Percentiles rank a stretch among this genome's conserved stretches.
Evolutionary conservation across 2,797 vertebrate genomes (phyloP).

Genomic region (Psittacula echo): DNA sequence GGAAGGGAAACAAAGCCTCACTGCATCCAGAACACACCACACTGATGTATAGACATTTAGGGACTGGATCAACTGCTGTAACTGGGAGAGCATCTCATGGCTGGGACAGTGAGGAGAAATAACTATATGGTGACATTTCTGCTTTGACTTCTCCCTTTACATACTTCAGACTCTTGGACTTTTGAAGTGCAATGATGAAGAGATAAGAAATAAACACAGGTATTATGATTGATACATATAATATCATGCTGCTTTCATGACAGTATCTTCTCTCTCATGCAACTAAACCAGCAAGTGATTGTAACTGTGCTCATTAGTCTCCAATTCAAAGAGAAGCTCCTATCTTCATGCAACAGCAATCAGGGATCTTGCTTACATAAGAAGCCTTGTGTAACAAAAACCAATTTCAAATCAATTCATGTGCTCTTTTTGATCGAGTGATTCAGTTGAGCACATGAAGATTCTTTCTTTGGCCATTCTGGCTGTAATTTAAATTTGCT

Average conservation of each 20-base stretch:
- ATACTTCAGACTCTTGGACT: neutral
- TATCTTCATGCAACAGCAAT: neutral
- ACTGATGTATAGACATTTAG: neutral
- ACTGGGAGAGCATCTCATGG: neutral
- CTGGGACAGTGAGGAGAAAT: neutral
- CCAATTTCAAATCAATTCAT: neutral
- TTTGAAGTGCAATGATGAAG: rapidly evolving
- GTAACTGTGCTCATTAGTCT: neutral
- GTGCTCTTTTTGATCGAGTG: neutral
- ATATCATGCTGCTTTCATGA: neutral
- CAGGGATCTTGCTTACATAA: neutral
- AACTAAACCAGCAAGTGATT: neutral
- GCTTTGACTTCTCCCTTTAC: neutral
- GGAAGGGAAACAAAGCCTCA: neutral
- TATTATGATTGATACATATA: neutral
- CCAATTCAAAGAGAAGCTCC: neutral
- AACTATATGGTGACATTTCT: neutral
- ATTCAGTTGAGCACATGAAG: neutral
- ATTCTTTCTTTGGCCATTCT: neutral
- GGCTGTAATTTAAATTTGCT: neutral
- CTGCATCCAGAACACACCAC: neutral
- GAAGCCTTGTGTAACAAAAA: neutral
- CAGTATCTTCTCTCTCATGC: neutral
- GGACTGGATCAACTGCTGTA: neutral
- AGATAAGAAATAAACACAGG: neutral